These are phyloP conservation scores for Myocastor coypus DNA, from an alignment of 2,113 vertebrate species.

Conservation along the genomic window DNA sequence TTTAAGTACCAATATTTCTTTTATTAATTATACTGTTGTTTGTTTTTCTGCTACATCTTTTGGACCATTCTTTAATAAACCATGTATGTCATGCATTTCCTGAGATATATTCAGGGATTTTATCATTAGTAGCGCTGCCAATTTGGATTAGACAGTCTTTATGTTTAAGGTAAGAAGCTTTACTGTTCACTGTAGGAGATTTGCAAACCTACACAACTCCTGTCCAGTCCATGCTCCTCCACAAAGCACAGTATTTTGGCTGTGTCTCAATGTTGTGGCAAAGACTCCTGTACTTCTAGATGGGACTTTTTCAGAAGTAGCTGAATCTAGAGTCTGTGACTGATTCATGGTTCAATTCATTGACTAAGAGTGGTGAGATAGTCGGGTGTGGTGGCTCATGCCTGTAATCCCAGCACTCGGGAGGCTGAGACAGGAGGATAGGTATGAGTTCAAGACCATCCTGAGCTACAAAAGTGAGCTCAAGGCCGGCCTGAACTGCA, in stretches of 20 bases:
- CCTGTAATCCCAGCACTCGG: too few species aligned
- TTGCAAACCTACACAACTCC: neutral
- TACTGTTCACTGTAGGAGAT: too few species aligned
- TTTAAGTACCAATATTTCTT: neutral
- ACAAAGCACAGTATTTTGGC: neutral
- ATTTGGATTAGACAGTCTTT: neutral
- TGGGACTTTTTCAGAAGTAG: neutral
- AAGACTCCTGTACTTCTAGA: neutral
- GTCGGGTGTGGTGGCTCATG: too few species aligned
- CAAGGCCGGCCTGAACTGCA: too few species aligned
- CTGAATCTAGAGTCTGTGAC: neutral
- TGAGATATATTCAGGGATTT: neutral
- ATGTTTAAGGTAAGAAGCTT: rapidly evolving
- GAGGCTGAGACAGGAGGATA: too few species aligned
- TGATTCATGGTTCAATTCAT: neutral
- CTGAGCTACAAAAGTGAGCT: too few species aligned
- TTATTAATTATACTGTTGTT: neutral
- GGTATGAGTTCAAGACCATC: too few species aligned
- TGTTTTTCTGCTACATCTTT: neutral
- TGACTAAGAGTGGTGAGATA: neutral
- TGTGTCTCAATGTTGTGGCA: neutral
- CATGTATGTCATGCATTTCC: neutral
- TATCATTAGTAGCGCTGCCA: neutral
- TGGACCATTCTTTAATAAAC: neutral
- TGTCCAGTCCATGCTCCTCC: neutral